Percentiles rank a stretch among this genome's conserved stretches.
Evolutionary conservation across 64 coral and sea anemone genomes (phyloP).

Genomic region (Pachyseris speciosa): DNA sequence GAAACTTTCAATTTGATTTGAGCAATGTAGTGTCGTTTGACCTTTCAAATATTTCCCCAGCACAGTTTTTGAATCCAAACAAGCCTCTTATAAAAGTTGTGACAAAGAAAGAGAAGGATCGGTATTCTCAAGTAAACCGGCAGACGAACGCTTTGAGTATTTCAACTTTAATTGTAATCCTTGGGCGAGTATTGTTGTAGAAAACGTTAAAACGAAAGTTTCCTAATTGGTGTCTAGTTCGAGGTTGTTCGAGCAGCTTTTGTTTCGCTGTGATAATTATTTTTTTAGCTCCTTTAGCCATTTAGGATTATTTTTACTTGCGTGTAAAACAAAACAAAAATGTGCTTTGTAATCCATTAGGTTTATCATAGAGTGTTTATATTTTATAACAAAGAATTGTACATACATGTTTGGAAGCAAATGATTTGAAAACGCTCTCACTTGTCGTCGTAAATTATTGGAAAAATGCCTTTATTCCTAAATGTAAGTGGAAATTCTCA

Average conservation of each 20-base stretch:
- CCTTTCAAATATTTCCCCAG: no score
- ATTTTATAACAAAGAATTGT: constrained; percentile 46
- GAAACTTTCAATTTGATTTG: no score
- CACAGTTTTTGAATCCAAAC: no score
- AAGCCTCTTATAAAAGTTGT: no score
- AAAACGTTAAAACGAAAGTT: neutral
- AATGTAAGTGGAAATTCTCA: constrained; percentile 1
- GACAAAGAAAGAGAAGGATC: no score
- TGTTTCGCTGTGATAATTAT: neutral
- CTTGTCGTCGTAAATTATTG: constrained; percentile 30
- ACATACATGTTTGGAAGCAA: constrained; percentile 20
- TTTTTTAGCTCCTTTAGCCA: neutral
- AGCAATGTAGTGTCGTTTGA: no score
- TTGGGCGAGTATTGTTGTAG: no score
- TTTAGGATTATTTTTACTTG: constrained; percentile 20
- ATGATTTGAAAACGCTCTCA: constrained; percentile 36
- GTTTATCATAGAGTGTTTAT: constrained; percentile 33
- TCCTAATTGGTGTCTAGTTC: neutral
- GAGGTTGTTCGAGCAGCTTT: neutral
- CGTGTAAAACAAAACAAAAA: neutral
- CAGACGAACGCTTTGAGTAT: no score
- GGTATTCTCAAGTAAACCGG: no score
- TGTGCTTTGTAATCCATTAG: constrained; percentile 26
- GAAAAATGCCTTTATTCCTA: neutral
- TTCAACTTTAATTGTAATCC: no score